A percentile compares a stretch with the other conserved stretches of the same genome.
These are phyloP conservation scores for Helicoverpa armigera DNA, from an alignment of 1,140 invertebrate species.

Conservation along the genomic window DNA sequence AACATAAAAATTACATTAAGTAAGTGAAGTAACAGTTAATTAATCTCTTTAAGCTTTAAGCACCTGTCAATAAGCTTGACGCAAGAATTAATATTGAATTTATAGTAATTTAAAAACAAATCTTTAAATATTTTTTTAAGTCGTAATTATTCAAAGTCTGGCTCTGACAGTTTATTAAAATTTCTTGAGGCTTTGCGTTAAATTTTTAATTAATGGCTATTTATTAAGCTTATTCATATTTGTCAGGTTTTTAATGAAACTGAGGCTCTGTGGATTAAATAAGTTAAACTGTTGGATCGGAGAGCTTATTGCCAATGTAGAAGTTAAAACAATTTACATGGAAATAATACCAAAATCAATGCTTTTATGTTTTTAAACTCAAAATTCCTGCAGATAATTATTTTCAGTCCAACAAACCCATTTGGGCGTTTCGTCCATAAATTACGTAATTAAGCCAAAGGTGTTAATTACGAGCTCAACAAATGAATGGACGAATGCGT, in stretches of 20 bases:
- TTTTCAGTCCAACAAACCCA: not conserved
- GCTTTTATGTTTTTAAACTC: too few relatives aligned
- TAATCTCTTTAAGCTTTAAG: too few relatives aligned
- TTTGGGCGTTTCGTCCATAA: not conserved
- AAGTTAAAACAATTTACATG: too few relatives aligned
- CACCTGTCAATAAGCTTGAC: not conserved
- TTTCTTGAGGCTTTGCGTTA: not conserved
- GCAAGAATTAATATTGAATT: not conserved
- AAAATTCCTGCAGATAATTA: too few relatives aligned
- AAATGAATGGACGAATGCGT: conserved; percentile 40
- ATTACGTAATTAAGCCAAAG: conserved; percentile 29
- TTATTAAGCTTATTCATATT: too few relatives aligned
- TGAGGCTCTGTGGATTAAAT: too few relatives aligned
- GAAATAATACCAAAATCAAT: too few relatives aligned
- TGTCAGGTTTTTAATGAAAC: too few relatives aligned
- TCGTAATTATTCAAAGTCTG: not conserved
- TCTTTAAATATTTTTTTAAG: not conserved
- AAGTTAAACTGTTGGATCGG: too few relatives aligned
- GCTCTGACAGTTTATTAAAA: not conserved
- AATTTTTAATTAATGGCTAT: not conserved
- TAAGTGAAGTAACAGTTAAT: too few relatives aligned
- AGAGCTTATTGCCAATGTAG: too few relatives aligned
- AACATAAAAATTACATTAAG: too few relatives aligned
- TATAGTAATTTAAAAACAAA: not conserved
- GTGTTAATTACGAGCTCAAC: conserved; percentile 40